A percentile compares a stretch with the other conserved stretches of the same genome.
Evolutionary conservation across 2,113 vertebrate genomes (phyloP).

Genomic region (Solenodon paradoxus): DNA sequence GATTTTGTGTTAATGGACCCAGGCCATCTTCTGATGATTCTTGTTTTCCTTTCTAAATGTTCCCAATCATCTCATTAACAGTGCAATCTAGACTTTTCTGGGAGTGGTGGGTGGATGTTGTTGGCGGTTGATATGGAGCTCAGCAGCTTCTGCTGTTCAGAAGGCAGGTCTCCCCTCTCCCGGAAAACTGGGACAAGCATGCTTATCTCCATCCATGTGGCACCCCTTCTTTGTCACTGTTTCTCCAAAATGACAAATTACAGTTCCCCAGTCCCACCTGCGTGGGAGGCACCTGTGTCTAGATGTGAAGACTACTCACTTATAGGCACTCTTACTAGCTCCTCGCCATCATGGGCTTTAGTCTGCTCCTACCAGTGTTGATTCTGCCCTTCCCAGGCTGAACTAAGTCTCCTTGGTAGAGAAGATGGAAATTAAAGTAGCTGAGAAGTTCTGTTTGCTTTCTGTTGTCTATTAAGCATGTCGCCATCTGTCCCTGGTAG

Average conservation of each 20-base stretch:
- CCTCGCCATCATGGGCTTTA: neutral
- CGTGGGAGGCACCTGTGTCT: neutral
- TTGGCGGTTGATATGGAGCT: neutral
- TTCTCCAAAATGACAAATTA: neutral
- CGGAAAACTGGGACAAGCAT: neutral
- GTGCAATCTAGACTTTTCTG: neutral
- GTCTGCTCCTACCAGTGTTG: neutral
- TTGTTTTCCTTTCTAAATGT: neutral
- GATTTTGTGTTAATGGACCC: neutral
- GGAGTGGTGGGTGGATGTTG: neutral
- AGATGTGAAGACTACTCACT: neutral
- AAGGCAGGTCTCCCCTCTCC: neutral
- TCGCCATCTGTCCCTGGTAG: neutral
- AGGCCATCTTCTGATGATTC: neutral
- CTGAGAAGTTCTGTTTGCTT: neutral
- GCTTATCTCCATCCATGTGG: neutral
- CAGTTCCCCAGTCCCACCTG: neutral
- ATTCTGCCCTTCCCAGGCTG: neutral
- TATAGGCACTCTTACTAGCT: neutral
- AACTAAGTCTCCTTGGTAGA: neutral
- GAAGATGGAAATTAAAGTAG: neutral
- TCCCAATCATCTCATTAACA: neutral
- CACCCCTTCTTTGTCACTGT: neutral
- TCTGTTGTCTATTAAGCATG: neutral
- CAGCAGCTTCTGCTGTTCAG: neutral